Conservation (phyloP, 1,140 invertebrate genomes). For the Sycophaga agraensis region DNA sequence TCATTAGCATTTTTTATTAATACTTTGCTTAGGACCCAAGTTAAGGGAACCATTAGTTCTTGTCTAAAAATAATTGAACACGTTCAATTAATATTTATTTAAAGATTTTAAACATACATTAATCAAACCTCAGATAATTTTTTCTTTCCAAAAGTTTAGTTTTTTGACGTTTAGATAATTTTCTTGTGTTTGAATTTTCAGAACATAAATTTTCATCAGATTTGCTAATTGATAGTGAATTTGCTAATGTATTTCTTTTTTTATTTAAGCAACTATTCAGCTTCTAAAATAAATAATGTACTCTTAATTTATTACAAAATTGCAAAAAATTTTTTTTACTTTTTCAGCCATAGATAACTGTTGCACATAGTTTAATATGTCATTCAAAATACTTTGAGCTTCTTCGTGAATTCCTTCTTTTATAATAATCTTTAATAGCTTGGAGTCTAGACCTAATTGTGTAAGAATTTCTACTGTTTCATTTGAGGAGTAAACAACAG, state of each 20-base stretch:
- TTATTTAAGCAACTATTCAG: too few relatives aligned
- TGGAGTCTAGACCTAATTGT: slow-evolving; percentile 28
- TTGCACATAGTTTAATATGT: too few relatives aligned
- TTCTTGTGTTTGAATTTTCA: too few relatives aligned
- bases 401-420: slow-evolving; percentile 14
- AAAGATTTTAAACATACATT: background rate
- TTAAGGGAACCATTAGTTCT: slow-evolving; percentile 36
- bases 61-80: slow-evolving; percentile 27
- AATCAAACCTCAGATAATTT: slow-evolving; percentile 36
- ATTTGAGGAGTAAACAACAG: background rate
- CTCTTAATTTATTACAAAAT: too few relatives aligned
- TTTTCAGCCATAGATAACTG: too few relatives aligned
- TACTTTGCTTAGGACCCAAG: slow-evolving; percentile 36
- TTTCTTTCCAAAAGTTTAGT: slow-evolving; percentile 16
- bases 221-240: too few relatives aligned
- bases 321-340: too few relatives aligned
- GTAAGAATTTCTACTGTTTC: slow-evolving; percentile 29
- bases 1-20: slow-evolving; percentile 34
- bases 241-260: too few relatives aligned
- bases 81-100: slow-evolving; percentile 33
- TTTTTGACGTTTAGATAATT: too few relatives aligned
- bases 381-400: slow-evolving; percentile 24
- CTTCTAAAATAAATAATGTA: too few relatives aligned
- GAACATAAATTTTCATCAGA: too few relatives aligned
- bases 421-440: slow-evolving; percentile 23